Percentiles rank a stretch among this genome's conserved stretches.
Conservation (phyloP, 2,113 vertebrate species). For the Macrotis lagotis region DNA sequence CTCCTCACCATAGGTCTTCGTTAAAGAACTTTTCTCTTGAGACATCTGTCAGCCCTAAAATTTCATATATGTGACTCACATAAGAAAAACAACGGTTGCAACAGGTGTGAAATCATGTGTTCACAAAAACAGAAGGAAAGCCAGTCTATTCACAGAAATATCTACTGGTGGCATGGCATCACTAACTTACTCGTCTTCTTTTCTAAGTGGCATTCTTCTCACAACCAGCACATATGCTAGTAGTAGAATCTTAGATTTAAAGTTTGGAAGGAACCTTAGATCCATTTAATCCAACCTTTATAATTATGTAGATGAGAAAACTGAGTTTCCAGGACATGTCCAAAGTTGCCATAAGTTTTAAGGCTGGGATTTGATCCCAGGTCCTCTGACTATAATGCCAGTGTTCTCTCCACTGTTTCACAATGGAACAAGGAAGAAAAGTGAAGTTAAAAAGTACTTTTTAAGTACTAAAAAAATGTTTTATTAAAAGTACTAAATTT, state of each 20-base stretch:
- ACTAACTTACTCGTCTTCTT: neutral
- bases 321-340: neutral
- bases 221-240: neutral
- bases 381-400: neutral
- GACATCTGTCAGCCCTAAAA: conserved; percentile 17
- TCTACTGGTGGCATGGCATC: conserved; percentile 12
- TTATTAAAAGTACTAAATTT: too few relatives aligned
- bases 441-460: too few relatives aligned
- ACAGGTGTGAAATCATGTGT: conserved; percentile 30
- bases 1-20: neutral
- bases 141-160: conserved; percentile 36
- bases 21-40: conserved; percentile 23
- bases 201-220: neutral
- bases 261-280: neutral
- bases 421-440: neutral
- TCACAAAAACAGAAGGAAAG: conserved; percentile 63
- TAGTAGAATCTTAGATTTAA: neutral
- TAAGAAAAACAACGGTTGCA: neutral
- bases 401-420: neutral
- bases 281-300: neutral
- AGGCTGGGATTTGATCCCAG: neutral
- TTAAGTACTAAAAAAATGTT: too few relatives aligned
- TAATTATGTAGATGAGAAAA: neutral
- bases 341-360: neutral
- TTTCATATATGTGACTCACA: neutral